These are phyloP conservation scores for Montipora capricornis DNA, from an alignment of 64 coral and sea anemone species.

Conservation along the genomic window DNA sequence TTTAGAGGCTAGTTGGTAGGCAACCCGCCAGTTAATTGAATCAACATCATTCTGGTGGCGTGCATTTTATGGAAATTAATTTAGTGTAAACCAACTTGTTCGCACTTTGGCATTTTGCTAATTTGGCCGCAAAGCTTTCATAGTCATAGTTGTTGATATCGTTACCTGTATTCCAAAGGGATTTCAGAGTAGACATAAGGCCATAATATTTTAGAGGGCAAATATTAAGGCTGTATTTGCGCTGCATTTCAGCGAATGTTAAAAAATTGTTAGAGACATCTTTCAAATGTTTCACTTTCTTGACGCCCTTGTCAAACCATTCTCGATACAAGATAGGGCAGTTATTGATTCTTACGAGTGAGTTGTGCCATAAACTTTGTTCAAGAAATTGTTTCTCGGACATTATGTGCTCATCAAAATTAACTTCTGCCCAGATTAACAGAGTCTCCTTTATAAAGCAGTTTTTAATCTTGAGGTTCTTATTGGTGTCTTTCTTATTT, in stretches of 20 bases:
- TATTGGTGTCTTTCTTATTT: slow-evolving; percentile 47
- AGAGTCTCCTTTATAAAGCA: background rate
- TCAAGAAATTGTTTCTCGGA: slow-evolving; percentile 8
- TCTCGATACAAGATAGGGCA: slow-evolving; percentile 27
- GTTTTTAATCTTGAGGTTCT: slow-evolving; percentile 2
- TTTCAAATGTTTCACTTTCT: slow-evolving; percentile 68
- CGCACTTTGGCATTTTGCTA: slow-evolving; percentile 25
- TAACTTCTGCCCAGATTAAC: slow-evolving; percentile 32
- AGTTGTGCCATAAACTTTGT: slow-evolving; percentile 46
- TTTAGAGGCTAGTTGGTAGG: slow-evolving; percentile 6
- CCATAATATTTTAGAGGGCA: slow-evolving; percentile 43
- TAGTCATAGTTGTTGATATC: background rate
- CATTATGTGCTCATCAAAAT: slow-evolving; percentile 56
- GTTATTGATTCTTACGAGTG: slow-evolving; percentile 58
- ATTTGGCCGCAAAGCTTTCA: background rate
- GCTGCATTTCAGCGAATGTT: slow-evolving; percentile 25
- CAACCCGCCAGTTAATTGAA: background rate
- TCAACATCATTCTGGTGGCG: background rate
- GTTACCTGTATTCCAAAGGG: background rate
- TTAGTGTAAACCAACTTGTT: slow-evolving; percentile 41
- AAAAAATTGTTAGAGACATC: slow-evolving; percentile 12
- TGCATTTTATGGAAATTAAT: slow-evolving; percentile 19
- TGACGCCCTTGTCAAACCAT: slow-evolving; percentile 54
- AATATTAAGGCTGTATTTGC: slow-evolving; percentile 16
- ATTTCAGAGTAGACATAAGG: slow-evolving; percentile 18